Base-by-base conservation (phyloP, 2,797 vertebrate species). In the Pyrocephalus nanus region DNA sequence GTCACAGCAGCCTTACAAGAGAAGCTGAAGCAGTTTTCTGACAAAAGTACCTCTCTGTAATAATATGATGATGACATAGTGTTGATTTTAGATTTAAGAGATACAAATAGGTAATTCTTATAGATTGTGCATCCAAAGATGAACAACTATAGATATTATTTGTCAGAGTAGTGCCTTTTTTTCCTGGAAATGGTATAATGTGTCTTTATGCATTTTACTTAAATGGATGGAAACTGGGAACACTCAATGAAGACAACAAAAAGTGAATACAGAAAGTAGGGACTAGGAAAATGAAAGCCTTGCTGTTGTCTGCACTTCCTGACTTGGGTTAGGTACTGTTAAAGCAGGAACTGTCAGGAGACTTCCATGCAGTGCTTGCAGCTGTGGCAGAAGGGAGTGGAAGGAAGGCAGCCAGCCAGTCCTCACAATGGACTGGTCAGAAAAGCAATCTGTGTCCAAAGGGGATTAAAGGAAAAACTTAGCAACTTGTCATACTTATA, bases 341-440 rank as follows among this genome's bases (percentile, higher is more conserved):
- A 64, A 58, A 55, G 55, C 16, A 7, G 32, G 30, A 43, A 9
- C 47, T 70, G 2, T 47, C 50, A 32, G 53, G 19, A 69, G 6
- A 11, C 8, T 50, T 40, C 30, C n/a, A 2, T 45, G 7, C 69
- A 53, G 19, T 10, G 18, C 26, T 76, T 45, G 29, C 27, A 65
- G 1, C 11, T 45, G 47, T 84, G 62, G 30, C 42, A 71, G 58
- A 58, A 51, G 9, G 42, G 70, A 65, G 30, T 16, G 38, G 54
- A 78, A 57, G 76, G 43, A 43, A 74, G 11, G 36, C 34, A 75
- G 47, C 18, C 34, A 75, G 47, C 20, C 48, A 30, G 27, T 47
- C 29, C 36, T 51, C 0, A 0, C 27, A 50, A 0, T 12, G 8
- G 50, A 10, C 40, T n/a, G 36, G 3, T 70, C 38, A 76, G 74